Evolutionary conservation across 64 coral and sea anemone species (phyloP), one percentile per base, ranked within the genome.

Genomic region (Dendronephthya gigantea): DNA sequence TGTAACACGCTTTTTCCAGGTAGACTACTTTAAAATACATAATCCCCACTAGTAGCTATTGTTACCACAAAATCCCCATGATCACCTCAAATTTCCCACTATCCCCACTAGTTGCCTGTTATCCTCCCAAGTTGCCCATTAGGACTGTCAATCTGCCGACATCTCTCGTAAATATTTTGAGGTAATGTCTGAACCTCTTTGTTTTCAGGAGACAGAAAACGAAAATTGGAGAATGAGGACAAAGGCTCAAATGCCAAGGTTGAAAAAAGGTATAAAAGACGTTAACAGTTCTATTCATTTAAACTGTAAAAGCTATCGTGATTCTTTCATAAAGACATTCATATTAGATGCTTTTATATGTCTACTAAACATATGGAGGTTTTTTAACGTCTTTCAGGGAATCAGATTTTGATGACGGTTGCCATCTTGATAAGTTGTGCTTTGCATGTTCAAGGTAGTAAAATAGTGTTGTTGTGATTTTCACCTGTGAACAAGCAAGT

Each of bases 1-100:
- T 97, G 94, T 75, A 93, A 93, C 12, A 97, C 94, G 76, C 52
- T 86, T 36, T 97, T 97, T 88, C 94, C 94, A 89, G 94, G 94
- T 89, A 79, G 36, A 79, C 15, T 12, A 12, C 22, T 36, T 34
- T n/a, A 58, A 19, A 1, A 58, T 58, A 15, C 2, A 58, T 2
- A 6, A 15, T 58, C 11, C 41, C 11, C 41, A 45, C 22, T 58
- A 58, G 22, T 58, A 17, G 23, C 14, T 17, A 58, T 9, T 58
- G 11, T 45, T 6, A 45, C 41, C 41, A 45, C n/a, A n/a, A n/a
- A n/a, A n/a, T n/a, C n/a, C n/a, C n/a, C n/a, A n/a, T n/a, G n/a
- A n/a, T n/a, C n/a, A n/a, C n/a, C n/a, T n/a, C n/a, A n/a, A n/a
- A n/a, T n/a, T n/a, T n/a, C n/a, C n/a, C n/a, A n/a, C n/a, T n/a